Evolutionary conservation across 2,797 vertebrate species (phyloP).

Genomic region (Pangasius macronema): DNA sequence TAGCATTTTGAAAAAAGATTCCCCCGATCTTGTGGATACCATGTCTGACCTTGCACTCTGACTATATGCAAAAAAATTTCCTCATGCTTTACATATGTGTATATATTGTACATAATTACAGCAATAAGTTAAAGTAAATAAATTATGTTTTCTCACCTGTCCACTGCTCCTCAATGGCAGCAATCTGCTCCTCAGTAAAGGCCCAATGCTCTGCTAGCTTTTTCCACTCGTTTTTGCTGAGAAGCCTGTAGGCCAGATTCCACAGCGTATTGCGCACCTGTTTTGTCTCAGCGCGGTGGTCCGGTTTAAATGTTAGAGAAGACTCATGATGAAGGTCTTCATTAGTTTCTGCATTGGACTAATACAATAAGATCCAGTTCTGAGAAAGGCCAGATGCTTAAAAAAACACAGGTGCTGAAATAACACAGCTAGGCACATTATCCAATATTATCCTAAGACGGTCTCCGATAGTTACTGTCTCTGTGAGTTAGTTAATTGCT

Average conservation of each 20-base stretch:
- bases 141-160: slow-evolving; percentile 74
- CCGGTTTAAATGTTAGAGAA: slow-evolving; percentile 85
- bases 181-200: slow-evolving; percentile 82
- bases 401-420: slow-evolving; percentile 38
- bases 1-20: not conserved
- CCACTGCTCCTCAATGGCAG: slow-evolving; percentile 87
- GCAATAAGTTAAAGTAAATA: not conserved
- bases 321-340: slow-evolving; percentile 65
- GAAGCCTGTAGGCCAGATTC: slow-evolving; percentile 80
- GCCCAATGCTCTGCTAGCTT: slow-evolving; percentile 80
- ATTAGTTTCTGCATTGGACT: slow-evolving; percentile 67
- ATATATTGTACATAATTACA: not conserved
- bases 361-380: slow-evolving; percentile 73
- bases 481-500: slow-evolving; percentile 30
- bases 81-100: not conserved
- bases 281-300: slow-evolving; percentile 82
- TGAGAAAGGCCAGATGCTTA: slow-evolving; percentile 67
- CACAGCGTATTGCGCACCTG: slow-evolving; percentile 78
- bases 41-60: too few relatives aligned
- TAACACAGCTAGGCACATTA: slow-evolving; percentile 32
- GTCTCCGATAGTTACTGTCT: not conserved
- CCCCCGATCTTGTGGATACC: not conserved
- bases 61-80: not conserved
- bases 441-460: slow-evolving; percentile 16
- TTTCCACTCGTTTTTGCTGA: slow-evolving; percentile 85